Conservation (phyloP, 2,797 vertebrate species). For the Lophius americanus region DNA sequence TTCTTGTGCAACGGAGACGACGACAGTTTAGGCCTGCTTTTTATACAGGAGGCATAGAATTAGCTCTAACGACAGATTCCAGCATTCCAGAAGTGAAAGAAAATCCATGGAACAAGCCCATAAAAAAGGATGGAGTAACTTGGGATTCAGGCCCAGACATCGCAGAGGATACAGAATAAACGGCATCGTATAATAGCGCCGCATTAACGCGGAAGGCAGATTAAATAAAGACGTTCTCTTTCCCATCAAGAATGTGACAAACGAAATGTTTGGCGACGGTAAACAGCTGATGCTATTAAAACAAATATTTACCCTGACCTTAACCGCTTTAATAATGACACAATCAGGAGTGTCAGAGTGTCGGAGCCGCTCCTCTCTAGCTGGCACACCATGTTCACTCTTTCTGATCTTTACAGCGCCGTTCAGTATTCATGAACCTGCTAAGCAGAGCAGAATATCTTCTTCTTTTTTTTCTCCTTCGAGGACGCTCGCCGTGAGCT, state of each 20-base stretch:
- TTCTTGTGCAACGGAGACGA: too few relatives aligned
- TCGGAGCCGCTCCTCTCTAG: conserved; percentile 50
- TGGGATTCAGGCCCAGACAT: conserved; percentile 34
- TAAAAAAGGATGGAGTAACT: conserved; percentile 33
- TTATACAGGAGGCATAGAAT: too few relatives aligned
- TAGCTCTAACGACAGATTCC: too few relatives aligned
- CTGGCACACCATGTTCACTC: conserved; percentile 44
- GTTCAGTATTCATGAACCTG: conserved; percentile 79
- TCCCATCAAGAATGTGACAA: conserved; percentile 43
- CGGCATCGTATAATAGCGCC: conserved; percentile 36
- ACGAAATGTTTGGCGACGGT: conserved; percentile 37
- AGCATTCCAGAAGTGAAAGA: background rate
- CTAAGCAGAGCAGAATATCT: conserved; percentile 74
- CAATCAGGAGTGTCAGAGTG: conserved; percentile 64
- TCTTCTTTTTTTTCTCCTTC: conserved; percentile 30
- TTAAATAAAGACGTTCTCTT: conserved; percentile 51
- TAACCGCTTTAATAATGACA: conserved; percentile 53
- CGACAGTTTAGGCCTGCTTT: too few relatives aligned
- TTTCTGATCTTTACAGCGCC: conserved; percentile 76
- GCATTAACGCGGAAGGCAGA: conserved; percentile 34
- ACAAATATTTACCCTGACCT: conserved; percentile 54
- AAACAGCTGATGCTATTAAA: conserved; percentile 51
- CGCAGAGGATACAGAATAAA: conserved; percentile 32
- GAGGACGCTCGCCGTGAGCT: conserved; percentile 68
- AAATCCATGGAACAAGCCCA: conserved; percentile 10